Evolutionary conservation across 1,140 invertebrate species (phyloP), one percentile per base, ranked within the genome.

Genomic region (Drosophila repletoides): DNA sequence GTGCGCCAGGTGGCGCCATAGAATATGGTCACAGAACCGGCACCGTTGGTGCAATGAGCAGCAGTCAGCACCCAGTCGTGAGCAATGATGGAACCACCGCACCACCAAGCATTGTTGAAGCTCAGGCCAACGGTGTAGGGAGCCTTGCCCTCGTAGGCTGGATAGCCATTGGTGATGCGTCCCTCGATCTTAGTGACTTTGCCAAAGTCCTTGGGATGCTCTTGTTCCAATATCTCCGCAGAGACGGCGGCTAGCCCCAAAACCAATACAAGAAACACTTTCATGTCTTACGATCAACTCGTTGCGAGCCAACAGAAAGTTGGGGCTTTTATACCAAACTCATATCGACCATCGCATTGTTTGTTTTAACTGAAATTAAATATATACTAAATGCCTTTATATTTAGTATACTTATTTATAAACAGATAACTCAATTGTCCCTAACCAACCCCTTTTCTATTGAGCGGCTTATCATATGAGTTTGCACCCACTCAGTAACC

Each of bases 1-100:
- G 52, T 55, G 28, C 60, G 60, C 66, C 66, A 69, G 7, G 45
- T 19, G 12, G 66, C 66, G 17, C 71, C 71, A 6, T 64, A 60
- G 24, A 61, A 65, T 19, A 65, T 40, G 19, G 55, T 65, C 7
- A 53, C 71, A 14, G 28, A 36, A 2, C 33, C 45, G 21, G 59
- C 76, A 6, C 34, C 31, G 33, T 58, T 56, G 10, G 45, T 59
- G 72, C 93, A 94, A 69, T 94, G 93, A 6, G 92, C 93, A 10
- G 93, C 92, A 3, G 92, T 92, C 24, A 94, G 63, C 3, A 93
- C 81, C 91, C 91, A 93, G 19, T 89, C 40, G 51, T 88, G 68
- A 58, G 89, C 90, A 22, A 94, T 91, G 41, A 94, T 74, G 10
- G 92, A 92, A 93, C 79, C 91, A 89, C 69, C 73, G 48, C 76